Percentiles rank a stretch among this genome's conserved stretches.
Conservation (phyloP, 2,113 vertebrate species). For the Willisornis vidua region DNA sequence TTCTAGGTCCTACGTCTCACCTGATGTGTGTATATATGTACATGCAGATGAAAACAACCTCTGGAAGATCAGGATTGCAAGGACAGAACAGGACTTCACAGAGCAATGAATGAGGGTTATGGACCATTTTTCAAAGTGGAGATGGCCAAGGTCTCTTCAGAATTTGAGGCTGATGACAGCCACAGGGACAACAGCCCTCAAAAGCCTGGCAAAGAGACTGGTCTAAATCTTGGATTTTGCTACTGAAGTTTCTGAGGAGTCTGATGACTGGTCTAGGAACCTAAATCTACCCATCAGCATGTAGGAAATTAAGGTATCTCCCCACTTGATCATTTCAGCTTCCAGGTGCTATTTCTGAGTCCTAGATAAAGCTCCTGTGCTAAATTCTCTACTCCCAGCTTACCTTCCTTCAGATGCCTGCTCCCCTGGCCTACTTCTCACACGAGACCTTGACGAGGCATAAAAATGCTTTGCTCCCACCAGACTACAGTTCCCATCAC, state of each 20-base stretch:
- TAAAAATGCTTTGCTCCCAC: background rate
- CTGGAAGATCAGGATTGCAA: background rate
- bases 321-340: background rate
- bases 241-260: background rate
- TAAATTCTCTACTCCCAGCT: background rate
- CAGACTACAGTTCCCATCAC: background rate
- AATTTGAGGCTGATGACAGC: background rate
- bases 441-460: background rate
- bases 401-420: background rate
- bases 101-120: background rate
- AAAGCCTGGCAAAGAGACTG: background rate
- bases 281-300: background rate
- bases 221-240: background rate
- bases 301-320: background rate
- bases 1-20: background rate
- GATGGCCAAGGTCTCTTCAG: background rate
- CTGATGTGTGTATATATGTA: background rate
- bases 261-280: background rate
- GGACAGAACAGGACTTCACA: background rate
- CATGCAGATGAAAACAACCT: background rate
- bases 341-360: background rate
- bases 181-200: background rate
- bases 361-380: background rate
- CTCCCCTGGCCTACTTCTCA: background rate
- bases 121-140: slow-evolving; percentile 12